phyloP scores from a whole-genome alignment of 1,140 invertebrate genomes.

The Bacillus rossius region DNA sequence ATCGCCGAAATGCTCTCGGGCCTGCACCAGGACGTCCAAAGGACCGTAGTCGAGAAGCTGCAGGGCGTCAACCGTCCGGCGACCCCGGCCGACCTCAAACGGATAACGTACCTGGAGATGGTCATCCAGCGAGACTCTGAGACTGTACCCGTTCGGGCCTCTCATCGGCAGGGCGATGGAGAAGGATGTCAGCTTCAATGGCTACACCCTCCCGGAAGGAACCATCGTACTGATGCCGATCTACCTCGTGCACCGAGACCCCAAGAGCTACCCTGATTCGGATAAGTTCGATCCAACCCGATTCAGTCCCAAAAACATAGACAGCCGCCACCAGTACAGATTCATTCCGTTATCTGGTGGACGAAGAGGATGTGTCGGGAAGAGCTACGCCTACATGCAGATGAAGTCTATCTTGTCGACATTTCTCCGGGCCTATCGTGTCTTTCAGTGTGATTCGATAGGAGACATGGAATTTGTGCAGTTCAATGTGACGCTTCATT shows the following conservation, averaged over 20 bases:
- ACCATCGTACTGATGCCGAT: conserved; percentile 47
- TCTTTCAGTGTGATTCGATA: too few species aligned
- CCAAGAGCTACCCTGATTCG: conserved; percentile 58
- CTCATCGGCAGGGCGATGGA: conserved; percentile 65
- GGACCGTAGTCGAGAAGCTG: conserved; percentile 62
- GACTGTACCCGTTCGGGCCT: conserved; percentile 76
- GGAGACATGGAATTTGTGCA: too few species aligned
- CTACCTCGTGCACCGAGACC: conserved; percentile 59
- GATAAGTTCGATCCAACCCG: conserved; percentile 55
- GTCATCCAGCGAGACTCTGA: conserved; percentile 68
- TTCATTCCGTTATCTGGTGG: conserved; percentile 76
- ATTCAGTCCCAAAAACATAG: conserved; percentile 48
- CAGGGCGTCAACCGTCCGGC: conserved; percentile 60
- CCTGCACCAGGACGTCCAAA: not conserved
- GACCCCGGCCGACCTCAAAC: conserved; percentile 69
- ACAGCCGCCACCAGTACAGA: conserved; percentile 44
- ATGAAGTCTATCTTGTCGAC: too few species aligned
- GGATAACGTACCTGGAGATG: conserved; percentile 78
- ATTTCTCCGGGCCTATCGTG: too few species aligned
- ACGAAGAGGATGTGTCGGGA: conserved; percentile 66
- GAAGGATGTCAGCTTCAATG: conserved; percentile 49
- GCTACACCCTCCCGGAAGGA: conserved; percentile 9
- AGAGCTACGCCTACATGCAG: conserved; percentile 20
- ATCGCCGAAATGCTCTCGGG: too few species aligned
- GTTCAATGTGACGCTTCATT: too few species aligned